Percentiles rank a stretch among this genome's conserved stretches.
Conservation (phyloP, 2,888 invertebrate genomes). For the Corythucha ciliata region DNA sequence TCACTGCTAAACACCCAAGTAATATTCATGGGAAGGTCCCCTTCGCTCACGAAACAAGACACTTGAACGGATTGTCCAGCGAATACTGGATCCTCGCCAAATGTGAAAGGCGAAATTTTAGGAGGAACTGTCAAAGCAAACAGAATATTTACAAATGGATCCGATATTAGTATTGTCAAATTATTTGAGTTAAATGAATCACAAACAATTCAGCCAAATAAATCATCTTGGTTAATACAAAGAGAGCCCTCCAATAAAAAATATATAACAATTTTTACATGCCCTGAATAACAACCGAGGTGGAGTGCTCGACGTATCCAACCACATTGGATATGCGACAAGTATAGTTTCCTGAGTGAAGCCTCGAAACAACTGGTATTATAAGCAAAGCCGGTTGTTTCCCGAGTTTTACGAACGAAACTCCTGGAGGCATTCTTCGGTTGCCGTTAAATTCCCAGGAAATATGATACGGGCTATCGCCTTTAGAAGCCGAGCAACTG, state of each 20-base stretch:
- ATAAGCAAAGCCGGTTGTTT: conserved; percentile 35
- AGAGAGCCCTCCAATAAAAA: too few species aligned
- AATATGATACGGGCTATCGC: conserved; percentile 39
- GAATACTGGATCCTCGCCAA: conserved; percentile 65
- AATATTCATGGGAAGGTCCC: conserved; percentile 67
- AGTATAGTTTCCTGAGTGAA: conserved; percentile 63
- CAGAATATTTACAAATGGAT: conserved; percentile 7
- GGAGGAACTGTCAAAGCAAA: conserved; percentile 55
- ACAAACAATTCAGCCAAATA: too few species aligned
- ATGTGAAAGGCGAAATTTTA: conserved; percentile 61
- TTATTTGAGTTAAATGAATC: background rate
- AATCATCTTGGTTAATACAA: too few species aligned
- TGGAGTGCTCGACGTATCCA: conserved; percentile 55
- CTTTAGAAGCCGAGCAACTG: conserved; percentile 38
- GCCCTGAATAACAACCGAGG: conserved; percentile 65
- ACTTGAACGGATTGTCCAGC: conserved; percentile 67
- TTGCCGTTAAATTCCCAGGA: conserved; percentile 37
- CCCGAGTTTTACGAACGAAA: conserved; percentile 34
- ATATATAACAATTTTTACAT: too few species aligned
- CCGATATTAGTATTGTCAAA: background rate
- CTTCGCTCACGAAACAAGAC: conserved; percentile 62
- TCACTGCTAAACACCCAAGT: conserved; percentile 60
- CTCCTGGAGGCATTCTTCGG: conserved; percentile 28
- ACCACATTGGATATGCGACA: conserved; percentile 64
- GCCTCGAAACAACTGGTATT: conserved; percentile 28